phyloP scores from a whole-genome alignment of 2,113 vertebrate species.

The Spermophilus dauricus region DNA sequence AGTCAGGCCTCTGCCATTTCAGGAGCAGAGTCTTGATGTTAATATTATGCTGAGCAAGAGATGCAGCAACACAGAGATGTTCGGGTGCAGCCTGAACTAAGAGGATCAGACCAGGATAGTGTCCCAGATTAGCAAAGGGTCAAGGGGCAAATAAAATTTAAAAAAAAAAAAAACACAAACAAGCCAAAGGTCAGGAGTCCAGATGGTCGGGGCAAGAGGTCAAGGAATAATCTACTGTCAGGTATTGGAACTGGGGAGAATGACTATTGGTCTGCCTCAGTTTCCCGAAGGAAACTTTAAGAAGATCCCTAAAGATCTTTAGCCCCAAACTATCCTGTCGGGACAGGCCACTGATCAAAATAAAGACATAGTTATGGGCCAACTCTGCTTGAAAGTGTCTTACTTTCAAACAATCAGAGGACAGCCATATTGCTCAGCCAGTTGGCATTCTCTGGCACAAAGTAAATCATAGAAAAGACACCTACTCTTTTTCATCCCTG shows the following conservation, averaged over 20 bases:
- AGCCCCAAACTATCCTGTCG: neutral
- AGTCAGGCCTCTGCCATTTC: neutral
- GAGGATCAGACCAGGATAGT: neutral
- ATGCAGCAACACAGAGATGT: neutral
- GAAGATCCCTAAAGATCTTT: neutral
- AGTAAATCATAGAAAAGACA: neutral
- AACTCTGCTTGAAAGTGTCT: neutral
- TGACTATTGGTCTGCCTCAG: neutral
- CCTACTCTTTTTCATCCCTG: neutral
- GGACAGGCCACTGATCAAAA: slow-evolving; percentile 25
- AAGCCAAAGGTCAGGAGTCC: neutral
- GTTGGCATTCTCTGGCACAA: neutral
- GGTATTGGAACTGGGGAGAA: neutral
- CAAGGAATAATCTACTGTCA: neutral
- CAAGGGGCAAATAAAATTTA: neutral
- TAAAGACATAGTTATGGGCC: neutral
- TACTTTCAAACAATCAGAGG: neutral
- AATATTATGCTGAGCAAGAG: neutral
- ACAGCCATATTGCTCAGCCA: neutral
- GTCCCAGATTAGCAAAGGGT: neutral
- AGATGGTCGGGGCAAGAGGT: neutral
- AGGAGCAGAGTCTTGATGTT: neutral
- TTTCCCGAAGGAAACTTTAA: neutral
- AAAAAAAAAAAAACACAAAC: neutral
- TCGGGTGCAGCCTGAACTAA: neutral